Evolutionary conservation across 2,888 invertebrate species (phyloP), one percentile per base, ranked within the genome.

Genomic region (Trisateles emortualis): DNA sequence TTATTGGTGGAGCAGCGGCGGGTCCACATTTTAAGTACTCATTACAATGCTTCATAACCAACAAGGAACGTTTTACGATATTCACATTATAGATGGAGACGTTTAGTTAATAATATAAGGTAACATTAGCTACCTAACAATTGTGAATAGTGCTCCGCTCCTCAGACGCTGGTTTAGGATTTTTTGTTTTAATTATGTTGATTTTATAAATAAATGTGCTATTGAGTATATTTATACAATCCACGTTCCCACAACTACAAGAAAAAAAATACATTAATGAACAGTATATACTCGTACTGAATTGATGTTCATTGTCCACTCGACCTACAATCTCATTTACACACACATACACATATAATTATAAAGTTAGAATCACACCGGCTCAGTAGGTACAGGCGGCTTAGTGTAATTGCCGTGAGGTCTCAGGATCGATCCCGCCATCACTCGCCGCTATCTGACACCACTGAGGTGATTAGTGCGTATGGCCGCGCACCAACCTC

Each of bases 331-430:
- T 2, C 8, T 13, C 33, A 3, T 10, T 13, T 13, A 13, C 33
- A 9, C 4, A 5, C 9, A 30, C 8, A 30, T 8, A 30, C 8
- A 30, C 30, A 30, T 30, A 19, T 19, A 5, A 3, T 30, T 9
- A 30, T 30, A 30, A 2, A n/a, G 6, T 3, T 35, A 9, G 35
- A 10, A 13, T 10, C 10, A 35, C 16, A 16, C 16, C 2, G 35
- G 14, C 9, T 16, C 32, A 11, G 1, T 32, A 32, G 0, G 16
- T 8, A 4, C 14, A 35, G 35, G 17, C 17, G 35, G 35, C 35
- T 35, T 16, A 35, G 35, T 35, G 16, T 35, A 35, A 35, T 35
- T 16, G 35, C 35, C 35, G 16, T 35, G 35, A 35, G 35, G 33
- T 33, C 33, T 35, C 35, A 17, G 35, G 35, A 16, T 35, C 35